Base-by-base conservation (phyloP, 2,113 vertebrate species). In the Beaufortia kweichowensis region DNA sequence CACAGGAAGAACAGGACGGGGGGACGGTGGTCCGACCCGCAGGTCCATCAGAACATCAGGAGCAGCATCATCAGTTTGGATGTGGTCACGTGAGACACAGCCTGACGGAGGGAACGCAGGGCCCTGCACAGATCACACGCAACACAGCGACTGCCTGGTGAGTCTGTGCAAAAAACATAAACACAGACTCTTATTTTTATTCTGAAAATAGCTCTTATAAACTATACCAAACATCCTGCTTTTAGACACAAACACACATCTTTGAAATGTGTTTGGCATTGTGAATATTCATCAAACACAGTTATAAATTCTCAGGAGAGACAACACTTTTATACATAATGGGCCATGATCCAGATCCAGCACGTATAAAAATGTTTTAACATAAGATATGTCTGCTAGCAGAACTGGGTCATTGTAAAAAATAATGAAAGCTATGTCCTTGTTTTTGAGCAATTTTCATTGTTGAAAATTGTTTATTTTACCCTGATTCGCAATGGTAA, bases 61-160 rank as follows among this genome's bases (percentile, higher is more conserved):
- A 81, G 41, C 31, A 73, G 41, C 79, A 78, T 55, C 83, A 82
- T 23, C 73, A 72, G 65, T 50, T 77, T 28, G 46, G 68, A 64
- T 90, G 89, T 80, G 85, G 93, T 79, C 95, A 94, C 86, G 91
- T 92, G 26, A 86, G 91, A 80, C 96, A 93, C 88, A 91, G 88
- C 24, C 90, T 94, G 61, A 91, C 91, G 86, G 93, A 93, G 86
- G 96, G 95, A 72, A 72, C 91, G 83, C 93, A 92, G 88, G 95
- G 91, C 85, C 94, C 96, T 23, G 90, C 92, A 0, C 91, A 90
- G 94, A 87, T 94, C 94, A 88, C 96, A 95, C 91, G 95, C 94
- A 43, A 95, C 90, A 95, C 94, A 21, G 92, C 81, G 21, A 73
- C 95, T 64, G 95, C 96, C 92, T 99, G 96, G 97, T 99, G 88